phyloP scores from a whole-genome alignment of 2,797 vertebrate genomes.

The Pseudopleuronectes americanus region DNA sequence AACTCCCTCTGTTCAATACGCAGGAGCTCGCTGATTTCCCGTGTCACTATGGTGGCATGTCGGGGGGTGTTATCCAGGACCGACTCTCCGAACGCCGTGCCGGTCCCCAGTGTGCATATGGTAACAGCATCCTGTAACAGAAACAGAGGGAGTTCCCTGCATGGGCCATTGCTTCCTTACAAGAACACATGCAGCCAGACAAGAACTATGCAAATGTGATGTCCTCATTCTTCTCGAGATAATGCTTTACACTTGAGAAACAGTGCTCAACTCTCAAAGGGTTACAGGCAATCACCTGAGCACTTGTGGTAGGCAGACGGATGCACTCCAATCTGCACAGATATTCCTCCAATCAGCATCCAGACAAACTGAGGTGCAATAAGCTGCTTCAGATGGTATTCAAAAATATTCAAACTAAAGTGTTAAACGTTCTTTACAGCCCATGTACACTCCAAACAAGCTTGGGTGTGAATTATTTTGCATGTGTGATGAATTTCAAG shows the following conservation, averaged over 20 bases:
- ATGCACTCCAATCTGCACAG: constrained; percentile 34
- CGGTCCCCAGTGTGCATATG: constrained; percentile 94
- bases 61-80: constrained; percentile 97
- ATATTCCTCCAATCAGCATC: constrained; percentile 47
- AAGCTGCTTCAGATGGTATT: constrained; percentile 7
- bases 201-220: constrained; percentile 19
- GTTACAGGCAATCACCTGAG: no score
- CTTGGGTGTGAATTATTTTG: background rate
- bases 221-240: constrained; percentile 2
- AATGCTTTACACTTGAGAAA: constrained; percentile 16
- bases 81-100: constrained; percentile 97
- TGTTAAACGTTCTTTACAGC: constrained; percentile 8
- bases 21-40: constrained; percentile 93
- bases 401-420: constrained; percentile 10
- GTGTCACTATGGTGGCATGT: constrained; percentile 95
- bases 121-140: constrained; percentile 91
- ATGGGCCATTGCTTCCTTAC: constrained; percentile 1
- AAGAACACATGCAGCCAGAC: background rate
- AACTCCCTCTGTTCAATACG: constrained; percentile 96
- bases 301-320: no score
- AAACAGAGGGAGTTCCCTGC: constrained; percentile 34
- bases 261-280: no score
- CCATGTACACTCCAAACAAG: background rate
- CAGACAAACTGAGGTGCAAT: constrained; percentile 18
- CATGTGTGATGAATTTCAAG: constrained; percentile 11